Conservation (phyloP, 2,113 vertebrate species). For the Marcusenius ussheri region DNA sequence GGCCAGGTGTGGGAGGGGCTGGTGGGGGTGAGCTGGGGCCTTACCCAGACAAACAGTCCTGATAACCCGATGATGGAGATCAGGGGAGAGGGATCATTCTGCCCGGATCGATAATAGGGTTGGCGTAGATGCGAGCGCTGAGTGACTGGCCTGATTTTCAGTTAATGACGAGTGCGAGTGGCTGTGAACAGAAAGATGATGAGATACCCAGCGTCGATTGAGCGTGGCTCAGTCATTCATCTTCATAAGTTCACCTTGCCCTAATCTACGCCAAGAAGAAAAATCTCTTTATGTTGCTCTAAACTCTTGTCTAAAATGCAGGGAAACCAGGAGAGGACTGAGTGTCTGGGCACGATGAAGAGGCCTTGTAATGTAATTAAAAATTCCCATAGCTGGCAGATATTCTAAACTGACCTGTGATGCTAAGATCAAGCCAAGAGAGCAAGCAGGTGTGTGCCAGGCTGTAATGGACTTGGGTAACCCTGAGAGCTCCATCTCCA, state of each 20-base stretch:
- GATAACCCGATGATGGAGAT: conserved; percentile 35
- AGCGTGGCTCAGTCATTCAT: not conserved
- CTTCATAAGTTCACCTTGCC: not conserved
- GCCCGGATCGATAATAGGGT: not conserved
- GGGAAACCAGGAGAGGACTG: not conserved
- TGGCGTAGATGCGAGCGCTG: not conserved
- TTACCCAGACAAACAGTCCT: conserved; percentile 30
- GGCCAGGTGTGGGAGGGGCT: not conserved
- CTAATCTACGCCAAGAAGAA: not conserved
- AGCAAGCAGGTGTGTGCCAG: not conserved
- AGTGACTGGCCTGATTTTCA: not conserved
- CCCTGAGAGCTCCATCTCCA: not conserved
- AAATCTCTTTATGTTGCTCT: not conserved
- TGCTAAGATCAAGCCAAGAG: not conserved
- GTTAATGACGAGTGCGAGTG: not conserved
- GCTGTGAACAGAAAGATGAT: not conserved
- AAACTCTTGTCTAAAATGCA: not conserved
- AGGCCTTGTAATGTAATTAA: not conserved
- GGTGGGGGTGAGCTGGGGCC: conserved; percentile 5
- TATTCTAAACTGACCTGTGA: not conserved
- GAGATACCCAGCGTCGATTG: not conserved
- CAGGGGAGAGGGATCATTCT: conserved; percentile 28
- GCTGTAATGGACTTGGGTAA: not conserved
- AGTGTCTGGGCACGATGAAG: not conserved
- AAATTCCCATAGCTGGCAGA: too few relatives aligned